These are phyloP conservation scores for Gnathonemus echidnorhynchus DNA, from an alignment of 2,113 vertebrate genomes.

Conservation along the genomic window DNA sequence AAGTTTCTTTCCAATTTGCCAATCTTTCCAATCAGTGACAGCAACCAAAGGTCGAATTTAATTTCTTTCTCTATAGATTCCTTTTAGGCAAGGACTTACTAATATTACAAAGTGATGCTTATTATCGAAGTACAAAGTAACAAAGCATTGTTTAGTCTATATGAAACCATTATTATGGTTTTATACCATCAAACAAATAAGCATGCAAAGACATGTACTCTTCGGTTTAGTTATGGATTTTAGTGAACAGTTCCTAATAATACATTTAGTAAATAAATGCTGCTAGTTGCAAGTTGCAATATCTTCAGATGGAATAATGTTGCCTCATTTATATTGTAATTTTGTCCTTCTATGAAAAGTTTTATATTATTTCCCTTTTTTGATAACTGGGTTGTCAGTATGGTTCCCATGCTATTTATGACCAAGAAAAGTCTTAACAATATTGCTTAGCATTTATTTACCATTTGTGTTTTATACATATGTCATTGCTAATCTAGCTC, in stretches of 20 bases:
- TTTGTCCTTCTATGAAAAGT: not conserved
- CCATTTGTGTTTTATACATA: not conserved
- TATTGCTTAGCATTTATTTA: not conserved
- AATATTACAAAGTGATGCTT: not conserved
- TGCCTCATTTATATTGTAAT: not conserved
- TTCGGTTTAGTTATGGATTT: not conserved
- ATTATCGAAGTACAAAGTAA: not conserved
- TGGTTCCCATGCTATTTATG: not conserved
- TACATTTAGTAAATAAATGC: not conserved
- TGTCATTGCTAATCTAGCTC: not conserved
- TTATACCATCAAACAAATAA: not conserved
- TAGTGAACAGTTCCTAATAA: not conserved
- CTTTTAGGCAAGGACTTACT: not conserved
- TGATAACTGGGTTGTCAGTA: not conserved
- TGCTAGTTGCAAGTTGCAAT: not conserved
- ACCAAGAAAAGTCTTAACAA: not conserved
- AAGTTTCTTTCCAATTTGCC: not conserved
- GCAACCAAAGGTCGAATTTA: not conserved
- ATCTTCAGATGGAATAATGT: not conserved
- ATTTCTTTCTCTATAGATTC: not conserved
- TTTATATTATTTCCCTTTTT: not conserved
- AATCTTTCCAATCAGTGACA: not conserved
- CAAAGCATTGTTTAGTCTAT: not conserved
- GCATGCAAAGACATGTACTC: not conserved
- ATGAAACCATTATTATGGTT: not conserved